Base-by-base conservation (phyloP, 2,888 invertebrate genomes). In the Sphaerolaimus hirsutus region DNA sequence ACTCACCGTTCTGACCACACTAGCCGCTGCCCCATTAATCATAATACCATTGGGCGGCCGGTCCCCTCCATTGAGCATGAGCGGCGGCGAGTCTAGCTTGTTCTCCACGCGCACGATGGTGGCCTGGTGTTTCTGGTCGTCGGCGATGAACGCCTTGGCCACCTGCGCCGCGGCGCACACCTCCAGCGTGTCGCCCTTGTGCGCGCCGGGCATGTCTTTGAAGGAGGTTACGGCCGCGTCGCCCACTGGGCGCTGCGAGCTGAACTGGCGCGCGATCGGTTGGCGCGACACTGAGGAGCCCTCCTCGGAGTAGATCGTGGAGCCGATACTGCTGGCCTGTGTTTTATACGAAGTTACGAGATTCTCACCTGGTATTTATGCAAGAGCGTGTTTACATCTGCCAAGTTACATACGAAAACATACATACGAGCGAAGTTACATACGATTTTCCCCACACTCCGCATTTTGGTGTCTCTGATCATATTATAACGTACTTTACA, bases 21-120 rank as follows among this genome's bases (percentile, higher is more conserved):
- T 7, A 7, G 29, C 14, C 7, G 29, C 7, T 14, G 29, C 29
- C 7, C 29, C 29, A 7, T 29, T 29, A 14, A 14, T 14, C 29
- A 29, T 14, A 7, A 21, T 5, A 10, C 40, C 21, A 10, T 38
- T 38, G 21, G 19, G 7, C 7, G 17, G 41, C 45, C 12, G 25
- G 12, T 4, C 10, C 19, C 12, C 17, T 4, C 17, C 14, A 12
- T 43, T 26, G 27, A 36, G 27, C 49, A 49, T 50, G 47, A 46
- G 42, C 48, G 43, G 42, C 48, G 51, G 42, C 41, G 23, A 23
- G 29, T 7, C 29, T 10, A 29, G 7, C 25, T 2, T 38, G 47
- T 58, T 59, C 47, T 58, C 57, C 29, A 55, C 42, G 22, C 55
- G 50, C 41, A 56, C 57, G 45, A 57, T 57, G 46, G 49, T 53